These are phyloP conservation scores for Carduelis carduelis DNA, from an alignment of 2,797 vertebrate species.

Conservation along the genomic window DNA sequence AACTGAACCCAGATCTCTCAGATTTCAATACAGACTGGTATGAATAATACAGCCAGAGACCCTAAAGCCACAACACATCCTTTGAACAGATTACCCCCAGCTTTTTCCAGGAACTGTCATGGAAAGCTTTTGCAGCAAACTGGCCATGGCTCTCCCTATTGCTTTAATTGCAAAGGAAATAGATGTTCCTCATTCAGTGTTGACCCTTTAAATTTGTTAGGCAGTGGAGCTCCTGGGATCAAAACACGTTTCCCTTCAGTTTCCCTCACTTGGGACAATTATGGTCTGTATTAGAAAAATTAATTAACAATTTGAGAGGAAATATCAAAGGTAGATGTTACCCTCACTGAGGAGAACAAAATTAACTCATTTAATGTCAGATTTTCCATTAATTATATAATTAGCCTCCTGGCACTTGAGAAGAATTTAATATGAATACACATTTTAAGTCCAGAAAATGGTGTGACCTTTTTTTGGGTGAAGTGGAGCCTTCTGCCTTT, in stretches of 20 bases:
- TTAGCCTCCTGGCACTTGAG: background rate
- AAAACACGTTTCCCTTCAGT: background rate
- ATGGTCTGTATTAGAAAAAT: background rate
- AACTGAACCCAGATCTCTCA: background rate
- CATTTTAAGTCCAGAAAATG: background rate
- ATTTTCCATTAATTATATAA: background rate
- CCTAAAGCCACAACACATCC: background rate
- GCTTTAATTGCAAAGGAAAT: background rate
- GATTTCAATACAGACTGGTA: background rate
- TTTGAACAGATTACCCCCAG: background rate
- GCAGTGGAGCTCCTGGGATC: background rate
- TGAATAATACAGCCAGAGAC: background rate
- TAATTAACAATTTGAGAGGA: constrained; percentile 41
- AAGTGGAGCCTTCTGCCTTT: background rate
- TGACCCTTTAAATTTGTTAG: background rate
- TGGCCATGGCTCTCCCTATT: background rate
- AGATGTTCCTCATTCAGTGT: background rate
- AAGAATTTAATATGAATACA: background rate
- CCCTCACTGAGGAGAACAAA: background rate
- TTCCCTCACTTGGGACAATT: background rate
- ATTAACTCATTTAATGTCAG: constrained; percentile 32
- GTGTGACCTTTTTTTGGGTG: background rate
- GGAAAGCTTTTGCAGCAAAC: background rate
- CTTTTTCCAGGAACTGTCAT: background rate
- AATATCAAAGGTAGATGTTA: constrained; percentile 19